A percentile compares a stretch with the other conserved stretches of the same genome.
Conservation (phyloP, 2,797 vertebrate genomes). For the Paratrypauchen microcephalus region DNA sequence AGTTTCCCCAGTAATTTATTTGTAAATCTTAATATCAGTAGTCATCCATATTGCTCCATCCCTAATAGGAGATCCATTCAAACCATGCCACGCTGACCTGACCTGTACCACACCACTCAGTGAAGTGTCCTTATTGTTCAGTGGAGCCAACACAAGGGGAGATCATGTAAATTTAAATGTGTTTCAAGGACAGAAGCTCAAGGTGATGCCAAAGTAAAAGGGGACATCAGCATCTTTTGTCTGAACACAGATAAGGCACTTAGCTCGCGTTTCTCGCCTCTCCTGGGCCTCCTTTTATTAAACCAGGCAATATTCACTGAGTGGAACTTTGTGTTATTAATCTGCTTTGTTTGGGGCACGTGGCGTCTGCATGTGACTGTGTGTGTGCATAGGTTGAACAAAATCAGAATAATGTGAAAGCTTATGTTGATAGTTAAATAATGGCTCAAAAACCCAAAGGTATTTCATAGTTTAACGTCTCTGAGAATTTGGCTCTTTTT, state of each 20-base stretch:
- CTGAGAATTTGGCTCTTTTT: background rate
- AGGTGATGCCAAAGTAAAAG: slow-evolving; percentile 38
- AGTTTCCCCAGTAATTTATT: no score
- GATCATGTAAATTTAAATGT: slow-evolving; percentile 35
- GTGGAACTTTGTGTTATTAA: slow-evolving; percentile 15
- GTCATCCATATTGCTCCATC: no score
- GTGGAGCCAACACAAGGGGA: slow-evolving; percentile 26
- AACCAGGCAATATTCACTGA: slow-evolving; percentile 30
- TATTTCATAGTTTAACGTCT: background rate
- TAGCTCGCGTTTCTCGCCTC: slow-evolving; percentile 46
- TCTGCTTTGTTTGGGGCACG: slow-evolving; percentile 8
- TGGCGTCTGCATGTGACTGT: slow-evolving; percentile 15
- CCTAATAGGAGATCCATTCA: background rate
- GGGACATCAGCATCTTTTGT: slow-evolving; percentile 52
- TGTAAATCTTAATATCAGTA: no score
- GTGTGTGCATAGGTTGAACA: slow-evolving; percentile 20
- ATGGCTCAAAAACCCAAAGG: slow-evolving; percentile 1
- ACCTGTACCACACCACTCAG: background rate
- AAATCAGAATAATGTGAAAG: slow-evolving; percentile 4
- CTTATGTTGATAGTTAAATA: background rate
- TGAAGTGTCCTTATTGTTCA: slow-evolving; percentile 13
- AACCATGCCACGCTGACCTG: background rate
- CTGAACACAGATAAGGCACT: slow-evolving; percentile 45
- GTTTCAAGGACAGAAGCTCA: slow-evolving; percentile 43
- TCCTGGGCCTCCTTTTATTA: slow-evolving; percentile 39